phyloP scores from a whole-genome alignment of 2,888 invertebrate species.

The Hartigia nigra region DNA sequence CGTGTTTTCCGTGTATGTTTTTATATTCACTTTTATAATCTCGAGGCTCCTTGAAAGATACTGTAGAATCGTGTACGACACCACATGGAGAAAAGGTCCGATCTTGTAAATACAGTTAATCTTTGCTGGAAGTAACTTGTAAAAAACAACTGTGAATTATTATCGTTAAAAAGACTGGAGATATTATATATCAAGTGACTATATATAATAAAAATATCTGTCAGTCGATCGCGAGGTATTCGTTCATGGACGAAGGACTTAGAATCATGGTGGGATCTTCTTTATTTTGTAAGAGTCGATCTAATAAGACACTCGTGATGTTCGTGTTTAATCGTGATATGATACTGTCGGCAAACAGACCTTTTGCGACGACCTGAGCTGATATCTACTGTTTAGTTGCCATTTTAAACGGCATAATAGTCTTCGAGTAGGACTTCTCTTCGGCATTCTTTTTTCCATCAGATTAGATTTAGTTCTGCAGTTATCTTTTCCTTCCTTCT shows the following conservation, averaged over 20 bases:
- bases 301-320: slow-evolving; percentile 10
- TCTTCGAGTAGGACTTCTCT: background rate
- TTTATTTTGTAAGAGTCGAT: background rate
- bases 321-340: slow-evolving; percentile 17
- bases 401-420: background rate
- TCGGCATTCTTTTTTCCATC: background rate
- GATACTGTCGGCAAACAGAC: slow-evolving; percentile 21
- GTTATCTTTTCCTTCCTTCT: background rate
- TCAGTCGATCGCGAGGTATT: background rate
- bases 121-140: background rate
- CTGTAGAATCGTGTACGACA: background rate
- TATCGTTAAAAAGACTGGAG: background rate
- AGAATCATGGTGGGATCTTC: background rate
- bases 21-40: background rate
- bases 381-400: background rate
- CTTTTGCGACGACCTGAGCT: background rate
- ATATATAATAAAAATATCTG: background rate
- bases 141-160: background rate
- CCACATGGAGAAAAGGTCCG: background rate
- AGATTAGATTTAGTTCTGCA: background rate
- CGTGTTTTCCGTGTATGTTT: background rate
- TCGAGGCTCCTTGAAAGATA: background rate
- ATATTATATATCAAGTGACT: background rate
- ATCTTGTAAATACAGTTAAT: background rate
- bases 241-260: background rate